A percentile compares a stretch with the other conserved stretches of the same genome.
Evolutionary conservation across 1,140 invertebrate species (phyloP).

Genomic region (Teleopsis dalmanni): DNA sequence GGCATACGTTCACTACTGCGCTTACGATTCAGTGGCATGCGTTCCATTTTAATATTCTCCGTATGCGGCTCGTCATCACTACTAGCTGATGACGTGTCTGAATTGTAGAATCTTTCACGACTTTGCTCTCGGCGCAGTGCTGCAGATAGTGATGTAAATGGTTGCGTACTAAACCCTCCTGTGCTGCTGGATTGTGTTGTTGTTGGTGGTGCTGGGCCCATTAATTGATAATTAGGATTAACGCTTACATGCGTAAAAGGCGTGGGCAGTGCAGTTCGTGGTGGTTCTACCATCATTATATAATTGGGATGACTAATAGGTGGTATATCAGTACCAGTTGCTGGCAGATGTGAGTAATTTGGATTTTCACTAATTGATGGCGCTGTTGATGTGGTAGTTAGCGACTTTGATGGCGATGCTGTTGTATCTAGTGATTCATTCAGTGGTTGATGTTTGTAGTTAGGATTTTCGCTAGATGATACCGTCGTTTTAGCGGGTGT

Average conservation of each 20-base stretch:
- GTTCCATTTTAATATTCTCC: conserved; percentile 37
- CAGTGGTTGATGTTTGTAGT: conserved; percentile 16
- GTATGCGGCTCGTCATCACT: conserved; percentile 22
- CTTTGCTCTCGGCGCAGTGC: conserved; percentile 11
- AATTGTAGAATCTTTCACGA: conserved; percentile 13
- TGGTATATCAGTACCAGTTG: no score
- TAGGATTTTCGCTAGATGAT: conserved; percentile 23
- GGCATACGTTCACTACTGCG: conserved; percentile 18
- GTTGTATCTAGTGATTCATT: conserved; percentile 26
- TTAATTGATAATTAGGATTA: conserved; percentile 30
- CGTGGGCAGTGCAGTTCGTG: conserved; percentile 20
- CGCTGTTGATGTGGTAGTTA: not conserved
- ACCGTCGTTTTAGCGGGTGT: not conserved
- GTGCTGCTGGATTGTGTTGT: not conserved
- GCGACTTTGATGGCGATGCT: not conserved
- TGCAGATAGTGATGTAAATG: conserved; percentile 17
- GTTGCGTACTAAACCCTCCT: conserved; percentile 10
- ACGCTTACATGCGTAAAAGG: conserved; percentile 12
- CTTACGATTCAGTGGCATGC: conserved; percentile 26
- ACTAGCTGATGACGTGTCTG: no score
- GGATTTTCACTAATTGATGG: conserved; percentile 18
- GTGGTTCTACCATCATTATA: no score
- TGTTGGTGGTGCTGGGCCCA: conserved; percentile 11
- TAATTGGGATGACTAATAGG: no score
- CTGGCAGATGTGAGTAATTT: conserved; percentile 14